These are phyloP conservation scores for Leptatherina wallacei DNA, from an alignment of 2,797 vertebrate genomes.

Conservation along the genomic window DNA sequence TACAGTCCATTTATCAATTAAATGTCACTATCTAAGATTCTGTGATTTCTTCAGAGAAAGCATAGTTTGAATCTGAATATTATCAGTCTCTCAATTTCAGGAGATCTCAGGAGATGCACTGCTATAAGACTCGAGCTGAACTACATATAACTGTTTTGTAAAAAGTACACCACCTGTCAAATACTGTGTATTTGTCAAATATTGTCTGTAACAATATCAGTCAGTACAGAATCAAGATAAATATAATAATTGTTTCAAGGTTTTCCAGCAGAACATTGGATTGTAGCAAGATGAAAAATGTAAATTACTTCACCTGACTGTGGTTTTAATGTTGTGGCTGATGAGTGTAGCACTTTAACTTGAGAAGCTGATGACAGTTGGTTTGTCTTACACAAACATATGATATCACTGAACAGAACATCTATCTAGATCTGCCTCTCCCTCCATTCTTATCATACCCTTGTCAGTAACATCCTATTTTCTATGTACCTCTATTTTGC, in stretches of 20 bases:
- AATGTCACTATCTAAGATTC: too few relatives aligned
- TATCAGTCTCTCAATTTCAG: too few relatives aligned
- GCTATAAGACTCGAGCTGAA: too few relatives aligned
- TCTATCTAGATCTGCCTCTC: conserved; percentile 22
- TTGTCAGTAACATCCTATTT: conserved; percentile 3
- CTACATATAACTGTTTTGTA: too few relatives aligned
- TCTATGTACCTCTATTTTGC: background rate
- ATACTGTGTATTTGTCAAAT: background rate
- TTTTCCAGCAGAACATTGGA: background rate
- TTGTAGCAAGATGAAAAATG: background rate
- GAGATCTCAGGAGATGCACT: too few relatives aligned
- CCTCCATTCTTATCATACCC: conserved; percentile 27
- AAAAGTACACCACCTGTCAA: background rate
- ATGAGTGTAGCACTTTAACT: background rate
- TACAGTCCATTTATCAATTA: too few relatives aligned
- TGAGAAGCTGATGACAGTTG: conserved; percentile 22
- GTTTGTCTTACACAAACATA: conserved; percentile 18
- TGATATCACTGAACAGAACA: conserved; percentile 37
- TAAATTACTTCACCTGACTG: background rate
- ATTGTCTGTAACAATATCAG: too few relatives aligned
- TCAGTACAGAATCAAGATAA: too few relatives aligned
- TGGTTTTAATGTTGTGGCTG: background rate
- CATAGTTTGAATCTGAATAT: too few relatives aligned
- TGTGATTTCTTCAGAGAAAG: too few relatives aligned
- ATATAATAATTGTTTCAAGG: background rate